These are phyloP conservation scores for Meles meles DNA, from an alignment of 2,113 vertebrate species.

Conservation along the genomic window DNA sequence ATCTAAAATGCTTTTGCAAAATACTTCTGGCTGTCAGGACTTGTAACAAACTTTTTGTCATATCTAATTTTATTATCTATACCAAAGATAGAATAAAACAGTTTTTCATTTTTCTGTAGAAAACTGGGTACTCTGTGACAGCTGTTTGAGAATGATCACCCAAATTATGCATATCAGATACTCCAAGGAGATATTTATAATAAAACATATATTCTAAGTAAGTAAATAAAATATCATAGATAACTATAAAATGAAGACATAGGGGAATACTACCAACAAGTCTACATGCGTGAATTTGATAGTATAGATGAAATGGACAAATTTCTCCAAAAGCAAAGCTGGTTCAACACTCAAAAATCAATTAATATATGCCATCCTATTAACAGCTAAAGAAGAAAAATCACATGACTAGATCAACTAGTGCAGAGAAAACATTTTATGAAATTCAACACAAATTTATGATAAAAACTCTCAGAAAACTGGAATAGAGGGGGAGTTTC, in stretches of 20 bases:
- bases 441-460: neutral
- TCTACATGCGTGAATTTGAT: neutral
- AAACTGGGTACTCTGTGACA: neutral
- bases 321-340: neutral
- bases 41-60: neutral
- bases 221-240: neutral
- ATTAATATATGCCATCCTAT: neutral
- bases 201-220: neutral
- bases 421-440: neutral
- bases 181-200: neutral
- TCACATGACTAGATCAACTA: neutral
- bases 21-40: neutral
- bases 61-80: neutral
- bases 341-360: neutral
- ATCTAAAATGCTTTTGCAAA: neutral
- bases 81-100: neutral
- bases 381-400: neutral
- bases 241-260: neutral
- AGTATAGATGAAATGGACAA: neutral
- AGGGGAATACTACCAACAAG: neutral
- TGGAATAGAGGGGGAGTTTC: neutral
- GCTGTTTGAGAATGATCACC: neutral
- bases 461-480: neutral
- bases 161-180: neutral
- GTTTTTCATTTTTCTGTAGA: neutral